Evolutionary conservation across 2,113 vertebrate species (phyloP).

Genomic region (Malurus alboscapulatus): DNA sequence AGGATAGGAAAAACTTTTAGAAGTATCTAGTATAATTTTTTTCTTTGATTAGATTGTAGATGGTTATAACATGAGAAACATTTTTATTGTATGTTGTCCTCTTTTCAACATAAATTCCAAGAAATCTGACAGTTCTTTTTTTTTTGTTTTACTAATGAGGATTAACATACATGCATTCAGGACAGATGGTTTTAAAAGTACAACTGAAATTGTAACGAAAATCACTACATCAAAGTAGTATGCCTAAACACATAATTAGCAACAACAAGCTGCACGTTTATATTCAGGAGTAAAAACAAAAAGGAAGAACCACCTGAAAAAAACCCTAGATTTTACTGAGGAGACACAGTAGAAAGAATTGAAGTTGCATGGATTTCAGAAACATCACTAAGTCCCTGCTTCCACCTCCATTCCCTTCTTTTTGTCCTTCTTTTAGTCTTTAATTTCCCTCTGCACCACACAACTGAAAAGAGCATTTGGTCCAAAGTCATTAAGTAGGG

Average conservation of each 20-base stretch:
- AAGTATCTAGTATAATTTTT: background rate
- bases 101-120: background rate
- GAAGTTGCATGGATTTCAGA: conserved; percentile 5
- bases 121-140: background rate
- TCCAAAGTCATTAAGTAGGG: conserved; percentile 50
- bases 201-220: background rate
- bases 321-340: background rate
- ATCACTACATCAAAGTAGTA: background rate
- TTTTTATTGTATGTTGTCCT: background rate
- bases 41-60: background rate
- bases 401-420: background rate
- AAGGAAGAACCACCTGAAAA: background rate
- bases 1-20: background rate
- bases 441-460: conserved; percentile 50
- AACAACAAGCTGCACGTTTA: background rate
- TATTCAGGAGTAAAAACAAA: background rate
- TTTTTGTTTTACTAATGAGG: background rate
- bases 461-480: conserved; percentile 43
- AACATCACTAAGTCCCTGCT: background rate
- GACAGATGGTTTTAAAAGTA: background rate
- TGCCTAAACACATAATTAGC: background rate
- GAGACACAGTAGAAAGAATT: background rate
- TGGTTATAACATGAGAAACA: background rate
- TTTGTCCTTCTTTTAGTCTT: background rate
- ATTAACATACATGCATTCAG: background rate